Evolutionary conservation across 2,888 invertebrate species (phyloP), one percentile per base, ranked within the genome.

Genomic region (Aporophyla lueneburgensis): DNA sequence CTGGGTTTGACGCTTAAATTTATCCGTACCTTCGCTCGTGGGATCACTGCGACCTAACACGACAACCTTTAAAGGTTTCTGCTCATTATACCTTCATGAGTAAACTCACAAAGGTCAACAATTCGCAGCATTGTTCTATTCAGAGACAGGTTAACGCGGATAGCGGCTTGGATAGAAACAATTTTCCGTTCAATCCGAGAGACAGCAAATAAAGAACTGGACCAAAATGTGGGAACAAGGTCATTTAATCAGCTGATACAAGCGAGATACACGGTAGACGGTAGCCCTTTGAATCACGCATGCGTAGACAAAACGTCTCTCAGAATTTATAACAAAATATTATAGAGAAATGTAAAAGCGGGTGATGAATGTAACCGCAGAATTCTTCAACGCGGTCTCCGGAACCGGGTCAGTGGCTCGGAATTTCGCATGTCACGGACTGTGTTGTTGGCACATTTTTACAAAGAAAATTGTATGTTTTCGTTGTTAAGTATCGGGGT

Each of bases 401-500:
- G 69, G 82, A 92, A 92, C 85, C 87, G 88, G 93, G 93, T 94
- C 92, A 93, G 87, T 89, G 88, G 88, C 86, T 88, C 78, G 85
- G 76, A 80, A 86, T 86, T 90, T 86, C 83, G 88, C 89, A 85
- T 90, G 90, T 89, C 91, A 90, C 84, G 84, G 82, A 84, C 87
- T 83, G 74, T 76, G 78, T 84, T 84, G 88, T 86, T 88, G 87
- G 90, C 91, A 90, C 84, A 86, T 86, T 88, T 89, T 88, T 86
- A 87, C 86, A 82, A 86, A 83, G 86, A 88, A 89, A 89, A 89
- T 84, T 81, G 84, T 86, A 85, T 86, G 86, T 88, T 88, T 88
- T 86, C 86, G 88, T 87, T 86, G 86, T 87, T 88, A 89, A 90
- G 90, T 88, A 89, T 90, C 87, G 92, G 93, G 92, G 93, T 93